Evolutionary conservation across 2,113 vertebrate species (phyloP), one percentile per base, ranked within the genome.

Genomic region (Lota lota): DNA sequence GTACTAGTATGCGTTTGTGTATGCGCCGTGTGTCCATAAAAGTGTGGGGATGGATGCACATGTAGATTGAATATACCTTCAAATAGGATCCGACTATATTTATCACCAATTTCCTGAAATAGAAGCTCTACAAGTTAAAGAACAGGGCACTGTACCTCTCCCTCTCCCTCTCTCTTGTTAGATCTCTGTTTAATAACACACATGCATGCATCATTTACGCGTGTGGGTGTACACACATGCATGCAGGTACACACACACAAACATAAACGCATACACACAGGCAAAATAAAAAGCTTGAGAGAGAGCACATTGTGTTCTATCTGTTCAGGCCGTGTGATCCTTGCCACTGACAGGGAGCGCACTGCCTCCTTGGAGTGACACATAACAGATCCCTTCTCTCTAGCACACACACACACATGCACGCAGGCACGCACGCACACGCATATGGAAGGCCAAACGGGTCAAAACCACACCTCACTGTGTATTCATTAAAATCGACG

Each of bases 251-350:
- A 2, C 62, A n/a, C 62, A 18, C 62, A 47, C 40, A 47, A 33
- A 2, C 40, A 47, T 47, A 47, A 47, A 47, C 1, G 40, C 40
- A 47, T 47, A 47, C 7, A 47, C 40, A 47, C 40, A 47, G 40
- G 40, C 40, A 47, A 47, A 47, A 10, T 47, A 47, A 47, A 47
- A 12, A 12, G 40, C 40, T 47, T 47, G 70, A 84, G 79, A 83
- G 61, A 63, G 81, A 73, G 77, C 65, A 82, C 77, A 78, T 79
- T 83, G 82, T 88, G 83, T 83, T 80, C 81, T 22, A 81, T 83
- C 78, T 74, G 15, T 62, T 47, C 7, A 47, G 40, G 40, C 40
- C 2, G 40, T 47, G 40, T 47, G 40, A 0, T 47, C 12, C 40
- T 47, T 61, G 64, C 68, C 78, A 15, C 72, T 81, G 83, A 84